A percentile compares a stretch with the other conserved stretches of the same genome.
phyloP scores from a whole-genome alignment of 2,888 invertebrate genomes.

The Candidula unifasciata region DNA sequence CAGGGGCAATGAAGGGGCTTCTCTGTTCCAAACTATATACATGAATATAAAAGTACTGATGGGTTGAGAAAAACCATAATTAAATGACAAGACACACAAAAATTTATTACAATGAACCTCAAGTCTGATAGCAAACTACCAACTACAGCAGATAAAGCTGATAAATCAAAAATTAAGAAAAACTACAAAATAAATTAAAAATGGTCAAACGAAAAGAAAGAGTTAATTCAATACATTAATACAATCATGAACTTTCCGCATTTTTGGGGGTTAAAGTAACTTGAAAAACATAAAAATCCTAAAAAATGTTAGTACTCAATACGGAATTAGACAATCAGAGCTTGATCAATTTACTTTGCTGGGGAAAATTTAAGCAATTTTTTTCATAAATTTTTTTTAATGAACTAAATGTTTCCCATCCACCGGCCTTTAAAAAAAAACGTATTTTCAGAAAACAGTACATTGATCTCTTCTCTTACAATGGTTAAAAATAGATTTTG shows the following conservation, averaged over 20 bases:
- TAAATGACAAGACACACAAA: not conserved
- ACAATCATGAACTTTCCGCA: not conserved
- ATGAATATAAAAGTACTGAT: slow-evolving; percentile 12
- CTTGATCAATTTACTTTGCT: not conserved
- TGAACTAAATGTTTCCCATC: no score
- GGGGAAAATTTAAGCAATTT: no score
- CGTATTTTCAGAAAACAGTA: no score
- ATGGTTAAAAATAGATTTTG: no score
- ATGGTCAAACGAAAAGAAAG: not conserved
- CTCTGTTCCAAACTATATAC: slow-evolving; percentile 28
- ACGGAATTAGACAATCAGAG: not conserved
- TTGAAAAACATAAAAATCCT: not conserved
- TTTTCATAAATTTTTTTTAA: no score
- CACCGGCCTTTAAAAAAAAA: no score
- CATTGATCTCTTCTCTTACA: no score
- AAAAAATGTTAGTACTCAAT: not conserved
- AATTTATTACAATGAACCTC: no score
- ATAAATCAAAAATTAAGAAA: not conserved
- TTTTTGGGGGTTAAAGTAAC: not conserved
- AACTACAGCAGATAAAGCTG: slow-evolving; percentile 1
- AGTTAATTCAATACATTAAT: slow-evolving; percentile 23
- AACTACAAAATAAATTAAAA: not conserved
- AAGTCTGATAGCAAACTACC: not conserved
- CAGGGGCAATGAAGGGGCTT: slow-evolving; percentile 16
- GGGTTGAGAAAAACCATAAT: not conserved